Evolutionary conservation across 2,888 invertebrate species (phyloP), one percentile per base, ranked within the genome.

Genomic region (Cheilosia vernalis): DNA sequence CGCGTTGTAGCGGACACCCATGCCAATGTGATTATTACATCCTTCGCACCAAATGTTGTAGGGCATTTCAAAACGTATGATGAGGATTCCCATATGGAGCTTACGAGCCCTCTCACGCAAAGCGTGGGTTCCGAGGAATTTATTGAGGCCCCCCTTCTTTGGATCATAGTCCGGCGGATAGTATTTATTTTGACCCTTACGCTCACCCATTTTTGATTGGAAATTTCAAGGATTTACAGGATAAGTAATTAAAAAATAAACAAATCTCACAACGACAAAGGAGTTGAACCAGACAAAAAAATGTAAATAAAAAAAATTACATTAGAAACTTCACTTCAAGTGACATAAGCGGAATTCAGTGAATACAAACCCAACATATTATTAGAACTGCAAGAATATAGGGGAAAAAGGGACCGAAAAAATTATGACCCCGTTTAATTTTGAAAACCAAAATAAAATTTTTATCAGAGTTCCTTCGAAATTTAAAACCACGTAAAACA

Each of bases 21-120:
- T 99, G 37, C 99, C 99, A 74, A 99, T 98, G 90, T 99, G 99
- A 93, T 98, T 99, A 87, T 96, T 96, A 91, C 99, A 99, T 69
- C 99, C 99, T 47, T 98, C 97, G 89, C 99, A 99, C 99, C 99
- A 99, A 88, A 99, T 99, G 92, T 99, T 99, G 90, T 98, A 99
- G 0, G 99, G 99, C 99, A 99, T 98, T 93, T 99, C 99, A 93
- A 99, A 99, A 58, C 99, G 95, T 37, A 92, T 92, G 49, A 92
- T 91, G 37, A 92, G 95, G 88, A 99, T 99, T 13, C 99, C 99
- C 93, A 97, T 93, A 90, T 97, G 96, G 3, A 99, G 94, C 92
- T 99, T 99, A n/a, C 96, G 93, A 24, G 99, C 99, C 86, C 99
- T 93, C 92, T 99, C 99, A 37, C 99, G 94, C 47, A 99, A 93